These are phyloP conservation scores for Temnothorax ravouxi DNA, from an alignment of 2,888 invertebrate genomes.

Conservation along the genomic window DNA sequence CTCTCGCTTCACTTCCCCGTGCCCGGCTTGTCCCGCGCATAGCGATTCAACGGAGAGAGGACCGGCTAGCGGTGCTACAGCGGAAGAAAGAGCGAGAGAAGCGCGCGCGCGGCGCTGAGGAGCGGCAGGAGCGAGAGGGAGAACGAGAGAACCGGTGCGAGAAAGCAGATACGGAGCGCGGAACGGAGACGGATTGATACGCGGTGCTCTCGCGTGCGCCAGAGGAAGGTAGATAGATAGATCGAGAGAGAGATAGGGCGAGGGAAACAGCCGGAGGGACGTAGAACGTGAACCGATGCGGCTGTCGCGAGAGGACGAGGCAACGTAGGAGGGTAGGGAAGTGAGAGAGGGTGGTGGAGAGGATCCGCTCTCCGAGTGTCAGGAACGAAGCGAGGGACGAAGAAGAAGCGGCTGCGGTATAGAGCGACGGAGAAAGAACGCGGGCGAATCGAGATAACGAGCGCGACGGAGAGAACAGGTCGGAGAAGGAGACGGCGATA, in stretches of 20 bases:
- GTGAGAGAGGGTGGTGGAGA: slow-evolving; percentile 35
- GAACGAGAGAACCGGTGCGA: slow-evolving; percentile 49
- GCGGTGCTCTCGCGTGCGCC: slow-evolving; percentile 52
- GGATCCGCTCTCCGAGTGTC: slow-evolving; percentile 70
- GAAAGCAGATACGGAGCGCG: slow-evolving; percentile 53
- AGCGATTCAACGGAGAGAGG: slow-evolving; percentile 54
- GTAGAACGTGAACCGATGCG: slow-evolving; percentile 73
- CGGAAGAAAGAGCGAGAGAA: slow-evolving; percentile 58
- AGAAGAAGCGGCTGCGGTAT: slow-evolving; percentile 52
- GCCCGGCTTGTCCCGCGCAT: slow-evolving; percentile 51
- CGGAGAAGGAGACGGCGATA: slow-evolving; percentile 39
- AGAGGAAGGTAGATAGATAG: slow-evolving; percentile 46
- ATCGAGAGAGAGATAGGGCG: slow-evolving; percentile 48
- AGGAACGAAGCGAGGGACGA: slow-evolving; percentile 67
- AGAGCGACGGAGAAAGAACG: slow-evolving; percentile 51
- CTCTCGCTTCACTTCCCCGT: slow-evolving; percentile 15
- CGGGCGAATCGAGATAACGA: slow-evolving; percentile 65
- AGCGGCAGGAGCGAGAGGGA: slow-evolving; percentile 40
- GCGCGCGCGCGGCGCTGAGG: slow-evolving; percentile 27
- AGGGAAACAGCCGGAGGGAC: slow-evolving; percentile 64
- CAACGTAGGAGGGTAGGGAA: slow-evolving; percentile 5
- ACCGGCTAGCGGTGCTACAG: slow-evolving; percentile 61
- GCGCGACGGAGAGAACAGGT: slow-evolving; percentile 48
- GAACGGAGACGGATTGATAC: slow-evolving; percentile 55
- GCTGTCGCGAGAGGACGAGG: slow-evolving; percentile 71